Base-by-base conservation (phyloP, 2,888 invertebrate genomes). In the Agonum fuliginosum region DNA sequence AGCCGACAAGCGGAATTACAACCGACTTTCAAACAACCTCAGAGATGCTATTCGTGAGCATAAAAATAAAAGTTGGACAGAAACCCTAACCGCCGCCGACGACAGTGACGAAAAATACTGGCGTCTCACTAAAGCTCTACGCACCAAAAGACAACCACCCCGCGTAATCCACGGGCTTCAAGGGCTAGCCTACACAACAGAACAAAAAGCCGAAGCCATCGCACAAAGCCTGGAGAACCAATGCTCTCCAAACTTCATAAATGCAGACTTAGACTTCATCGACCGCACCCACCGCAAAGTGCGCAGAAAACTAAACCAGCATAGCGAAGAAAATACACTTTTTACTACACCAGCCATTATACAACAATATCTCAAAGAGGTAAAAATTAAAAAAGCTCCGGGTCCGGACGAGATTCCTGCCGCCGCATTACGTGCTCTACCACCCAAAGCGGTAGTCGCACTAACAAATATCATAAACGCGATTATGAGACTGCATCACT, bases 381-480 rank as follows among this genome's bases (percentile, higher is more conserved):
- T n/a, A n/a, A n/a, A n/a, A n/a, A n/a, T n/a, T n/a, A n/a, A n/a
- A n/a, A n/a, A n/a, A 54, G 62, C 74, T 10, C 37, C 74, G 5
- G 43, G 62, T 2, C 30, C 41, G 0, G 62, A 75, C 30, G 43
- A 19, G 2, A 65, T 75, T 12, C 24, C 12, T 1, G 22, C 5
- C 5, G 37, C 43, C 14, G 24, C 24, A n/a, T n/a, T n/a, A n/a
- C n/a, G n/a, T n/a, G n/a, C n/a, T n/a, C 2, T 46, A 41, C 17
- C 27, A 58, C 19, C 17, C 8, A 24, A 37, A 2, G 74, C 74
- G 2, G 14, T 75, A 2, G 24, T 17, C 1, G 30, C 43, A 2
- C 3, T 75, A 3, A 37, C 22, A 0, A 62, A 75, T 4, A 65
- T 75, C 10, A 62, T 41, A 6, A 75, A 65, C 34, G n/a, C n/a